phyloP scores from a whole-genome alignment of 2,888 invertebrate species.

The Tuta absoluta region DNA sequence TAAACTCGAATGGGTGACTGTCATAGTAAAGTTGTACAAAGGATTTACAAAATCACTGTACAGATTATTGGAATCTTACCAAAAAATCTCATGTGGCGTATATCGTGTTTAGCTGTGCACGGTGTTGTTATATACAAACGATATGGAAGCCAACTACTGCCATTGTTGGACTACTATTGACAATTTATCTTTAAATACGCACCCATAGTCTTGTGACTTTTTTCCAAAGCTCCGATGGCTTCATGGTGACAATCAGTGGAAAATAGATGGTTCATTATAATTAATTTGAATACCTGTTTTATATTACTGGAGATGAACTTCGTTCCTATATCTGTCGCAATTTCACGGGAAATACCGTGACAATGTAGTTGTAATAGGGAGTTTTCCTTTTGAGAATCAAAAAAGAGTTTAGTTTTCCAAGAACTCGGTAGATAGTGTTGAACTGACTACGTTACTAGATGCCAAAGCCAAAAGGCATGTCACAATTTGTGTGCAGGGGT shows the following conservation, averaged over 20 bases:
- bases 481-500: no score
- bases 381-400: no score
- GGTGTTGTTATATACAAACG: conserved; percentile 33
- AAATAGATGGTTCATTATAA: no score
- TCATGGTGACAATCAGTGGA: conserved; percentile 34
- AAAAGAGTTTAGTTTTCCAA: no score
- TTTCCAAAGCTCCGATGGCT: conserved; percentile 33
- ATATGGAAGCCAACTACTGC: conserved; percentile 32
- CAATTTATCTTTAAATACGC: conserved; percentile 24
- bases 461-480: no score
- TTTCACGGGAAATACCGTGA: no score
- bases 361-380: no score
- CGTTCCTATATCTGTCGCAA: no score
- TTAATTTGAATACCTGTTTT: no score
- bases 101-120: conserved; percentile 34
- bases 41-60: conserved; percentile 2
- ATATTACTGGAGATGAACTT: no score
- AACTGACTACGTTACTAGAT: no score
- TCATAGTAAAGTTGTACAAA: conserved; percentile 29
- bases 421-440: no score
- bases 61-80: conserved; percentile 20
- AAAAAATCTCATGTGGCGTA: conserved; percentile 34
- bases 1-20: conserved; percentile 22
- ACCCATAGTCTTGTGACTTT: conserved; percentile 27
- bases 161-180: conserved; percentile 23